Evolutionary conservation across 2,797 vertebrate species (phyloP), one percentile per base, ranked within the genome.

Genomic region (Neosalanx taihuensis): DNA sequence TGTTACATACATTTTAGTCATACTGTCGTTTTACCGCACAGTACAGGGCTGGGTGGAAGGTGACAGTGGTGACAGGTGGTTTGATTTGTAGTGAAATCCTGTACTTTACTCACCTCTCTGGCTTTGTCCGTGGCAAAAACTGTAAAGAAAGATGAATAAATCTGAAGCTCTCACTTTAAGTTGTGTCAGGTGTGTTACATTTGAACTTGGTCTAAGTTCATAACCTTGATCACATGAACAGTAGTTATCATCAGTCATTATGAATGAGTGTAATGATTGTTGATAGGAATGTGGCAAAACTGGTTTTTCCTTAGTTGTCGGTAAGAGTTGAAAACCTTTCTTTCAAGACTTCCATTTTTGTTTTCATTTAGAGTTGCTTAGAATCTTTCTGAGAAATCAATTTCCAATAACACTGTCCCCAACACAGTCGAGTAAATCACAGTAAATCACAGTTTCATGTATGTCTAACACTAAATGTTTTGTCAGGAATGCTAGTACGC

Each of bases 41-140:
- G 41, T 46, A 13, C 18, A 56, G 15, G 18, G 15, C 51, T 17
- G 51, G 13, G 18, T 53, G 49, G 15, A 6, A n/a, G 51, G 51
- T 53, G 18, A 5, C 18, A 53, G 5, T 53, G 15, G 5, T 3
- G 51, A n/a, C 15, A n/a, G 51, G 7, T 53, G 51, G 51, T 53
- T 53, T 53, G 51, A 17, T 17, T 67, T 12, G 23, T 17, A 31
- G 4, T 49, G 26, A 67, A 17, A 26, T 30, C 4, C 46, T 65
- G 1, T 51, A 49, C 29, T 35, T 10, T 2, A 29, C 71, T 72
- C 20, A 72, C 71, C 23, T 72, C 33, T 72, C 71, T 66, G 35
- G 64, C 51, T 4, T 66, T 31, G n/a, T 57, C 63, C 64, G 59
- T 20, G 29, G 64, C 64, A 37, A 72, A 57, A 37, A 49, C 33